Evolutionary conservation across 2,888 invertebrate species (phyloP), one percentile per base, ranked within the genome.

Genomic region (Epicampocera succincta): DNA sequence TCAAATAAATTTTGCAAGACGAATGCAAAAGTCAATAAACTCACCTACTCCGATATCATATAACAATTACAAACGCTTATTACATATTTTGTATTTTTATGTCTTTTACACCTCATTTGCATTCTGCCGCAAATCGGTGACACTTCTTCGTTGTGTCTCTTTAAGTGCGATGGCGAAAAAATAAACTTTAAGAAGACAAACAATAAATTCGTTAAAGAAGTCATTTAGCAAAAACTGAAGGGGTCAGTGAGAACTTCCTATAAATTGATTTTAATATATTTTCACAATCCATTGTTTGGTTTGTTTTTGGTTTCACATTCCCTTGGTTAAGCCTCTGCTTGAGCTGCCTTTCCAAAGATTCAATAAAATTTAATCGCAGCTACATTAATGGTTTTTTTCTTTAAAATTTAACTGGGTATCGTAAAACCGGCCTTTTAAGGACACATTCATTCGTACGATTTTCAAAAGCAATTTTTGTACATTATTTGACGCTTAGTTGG

Each of bases 401-500:
- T 48, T 58, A 1, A 44, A 33, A 40, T 44, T 68, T 50, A 65
- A 77, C 25, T 46, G 44, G 40, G 33, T 48, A 56, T 42, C 56
- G 68, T 42, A 11, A 42, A 74, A 50, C 40, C 48, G 44, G 38
- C 44, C 21, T 38, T 38, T 56, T 68, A 81, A 81, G 81, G 81
- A 77, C 81, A 66, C 75, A 72, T 60, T 68, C 60, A 61, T 19
- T 69, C 68, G 76, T 82, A 82, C 82, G 82, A 82, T 82, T 82
- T 82, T 78, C 73, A 73, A 33, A 40, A 58, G 54, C 15, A 58
- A 48, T 33, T 68, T 71, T 66, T 58, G 46, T 56, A 40, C 50
- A 29, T 77, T 52, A 69, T 82, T 82, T 77, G 69, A 77, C 82
- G 82, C 78, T 82, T 82, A 71, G 78, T 82, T 78, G 73, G 82